Evolutionary conservation across 2,113 vertebrate species (phyloP).

Genomic region (Dasyornis broadbenti): DNA sequence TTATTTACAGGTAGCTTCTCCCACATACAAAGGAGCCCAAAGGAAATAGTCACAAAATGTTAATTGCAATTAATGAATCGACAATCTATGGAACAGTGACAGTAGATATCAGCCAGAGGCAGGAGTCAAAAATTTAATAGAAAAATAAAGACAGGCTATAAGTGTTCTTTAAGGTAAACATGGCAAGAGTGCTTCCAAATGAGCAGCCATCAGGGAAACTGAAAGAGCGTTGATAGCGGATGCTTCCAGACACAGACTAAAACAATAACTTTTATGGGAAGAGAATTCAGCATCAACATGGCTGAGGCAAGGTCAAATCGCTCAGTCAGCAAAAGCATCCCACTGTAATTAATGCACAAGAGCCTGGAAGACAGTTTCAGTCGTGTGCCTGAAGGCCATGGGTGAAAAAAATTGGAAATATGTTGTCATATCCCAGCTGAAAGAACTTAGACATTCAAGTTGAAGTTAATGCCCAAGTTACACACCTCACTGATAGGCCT

Average conservation of each 20-base stretch:
- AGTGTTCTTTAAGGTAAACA: neutral
- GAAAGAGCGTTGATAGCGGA: neutral
- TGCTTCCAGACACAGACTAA: neutral
- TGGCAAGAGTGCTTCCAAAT: neutral
- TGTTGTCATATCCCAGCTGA: neutral
- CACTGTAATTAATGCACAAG: neutral
- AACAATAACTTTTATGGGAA: neutral
- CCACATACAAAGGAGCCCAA: neutral
- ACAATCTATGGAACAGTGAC: neutral
- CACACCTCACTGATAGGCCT: neutral
- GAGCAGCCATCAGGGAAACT: neutral
- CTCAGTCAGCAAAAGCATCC: neutral
- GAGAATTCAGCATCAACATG: neutral
- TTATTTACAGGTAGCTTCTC: neutral
- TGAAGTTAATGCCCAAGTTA: neutral
- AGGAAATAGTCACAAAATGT: neutral
- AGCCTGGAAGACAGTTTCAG: neutral
- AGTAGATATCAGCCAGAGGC: neutral
- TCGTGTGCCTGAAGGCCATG: neutral
- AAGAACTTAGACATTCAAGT: neutral
- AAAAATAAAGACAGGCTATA: neutral
- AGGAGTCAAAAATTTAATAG: neutral
- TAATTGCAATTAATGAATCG: neutral
- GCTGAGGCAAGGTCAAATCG: neutral
- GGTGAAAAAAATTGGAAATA: neutral